Evolutionary conservation across 2,888 invertebrate species (phyloP).

Genomic region (Alviniconcha strummeri): DNA sequence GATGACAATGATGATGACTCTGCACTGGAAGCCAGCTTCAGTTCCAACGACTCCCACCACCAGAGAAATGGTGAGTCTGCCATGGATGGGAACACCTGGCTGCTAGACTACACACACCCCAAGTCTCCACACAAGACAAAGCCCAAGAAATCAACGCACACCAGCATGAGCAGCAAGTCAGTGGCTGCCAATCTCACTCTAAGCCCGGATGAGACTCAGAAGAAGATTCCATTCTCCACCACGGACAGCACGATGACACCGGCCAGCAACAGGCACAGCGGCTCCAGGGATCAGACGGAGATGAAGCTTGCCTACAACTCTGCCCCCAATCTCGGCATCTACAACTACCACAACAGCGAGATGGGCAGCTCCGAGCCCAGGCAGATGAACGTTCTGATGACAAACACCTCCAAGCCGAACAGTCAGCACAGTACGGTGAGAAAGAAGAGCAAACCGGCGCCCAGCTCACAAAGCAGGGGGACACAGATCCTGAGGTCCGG

Average conservation of each 20-base stretch:
- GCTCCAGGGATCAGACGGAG: neutral
- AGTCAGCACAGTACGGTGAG: neutral
- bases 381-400: constrained; percentile 9
- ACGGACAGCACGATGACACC: neutral
- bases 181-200: neutral
- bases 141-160: neutral
- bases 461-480: neutral
- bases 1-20: constrained; percentile 9
- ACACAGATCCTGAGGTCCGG: neutral
- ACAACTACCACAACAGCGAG: constrained; percentile 8
- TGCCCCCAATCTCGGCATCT: neutral
- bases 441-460: neutral
- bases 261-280: neutral
- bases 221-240: neutral
- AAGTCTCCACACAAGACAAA: neutral
- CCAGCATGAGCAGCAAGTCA: constrained; percentile 7
- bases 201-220: neutral
- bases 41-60: constrained; percentile 13
- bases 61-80: no score
- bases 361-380: neutral
- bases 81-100: no score
- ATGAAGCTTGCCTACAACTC: neutral
- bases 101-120: no score
- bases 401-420: neutral
- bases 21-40: constrained; percentile 14